Evolutionary conservation across 2,888 invertebrate species (phyloP), one percentile per base, ranked within the genome.

Genomic region (Cenopis cana): DNA sequence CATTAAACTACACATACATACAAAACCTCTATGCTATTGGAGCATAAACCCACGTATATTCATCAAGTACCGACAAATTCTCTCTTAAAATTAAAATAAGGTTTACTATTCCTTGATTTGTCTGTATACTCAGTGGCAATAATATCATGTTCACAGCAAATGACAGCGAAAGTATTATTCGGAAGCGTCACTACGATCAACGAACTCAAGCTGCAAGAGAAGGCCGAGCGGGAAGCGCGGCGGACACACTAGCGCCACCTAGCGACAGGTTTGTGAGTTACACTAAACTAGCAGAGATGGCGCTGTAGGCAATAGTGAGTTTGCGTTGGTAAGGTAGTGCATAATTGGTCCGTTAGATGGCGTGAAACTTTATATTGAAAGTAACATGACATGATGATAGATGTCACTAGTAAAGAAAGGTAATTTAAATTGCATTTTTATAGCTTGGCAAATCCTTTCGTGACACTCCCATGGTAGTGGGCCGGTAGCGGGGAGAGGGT

Each of bases 101-200:
- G 36, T 38, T 38, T n/a, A 12, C 10, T 20, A 54, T 64, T 38
- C 10, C 18, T 12, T 36, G n/a, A 54, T 33, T n/a, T 54, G 38
- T 36, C 38, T 49, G 36, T 46, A 65, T 66, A 65, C 52, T 66
- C 54, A 46, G n/a, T 46, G n/a, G 46, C 46, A 54, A 59, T 54
- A 70, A 54, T 50, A 69, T 66, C 67, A 68, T 73, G 75, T 49
- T 82, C 81, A 81, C 93, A 93, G 87, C 94, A 96, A 90, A 95
- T 96, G 85, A 95, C 95, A 78, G 95, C 96, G 85, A 96, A 96
- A 92, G 96, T 96, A 75, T 94, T 96, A 86, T 96, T 96, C 86
- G 95, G 96, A 74, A 95, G 95, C 79, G 95, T 96, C 84, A 94
- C 95, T 75, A 95, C 96, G 83, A 96, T 96, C 90, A 96, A 95